Conservation (phyloP, 64 coral and sea anemone genomes). For the Montipora sp. region DNA sequence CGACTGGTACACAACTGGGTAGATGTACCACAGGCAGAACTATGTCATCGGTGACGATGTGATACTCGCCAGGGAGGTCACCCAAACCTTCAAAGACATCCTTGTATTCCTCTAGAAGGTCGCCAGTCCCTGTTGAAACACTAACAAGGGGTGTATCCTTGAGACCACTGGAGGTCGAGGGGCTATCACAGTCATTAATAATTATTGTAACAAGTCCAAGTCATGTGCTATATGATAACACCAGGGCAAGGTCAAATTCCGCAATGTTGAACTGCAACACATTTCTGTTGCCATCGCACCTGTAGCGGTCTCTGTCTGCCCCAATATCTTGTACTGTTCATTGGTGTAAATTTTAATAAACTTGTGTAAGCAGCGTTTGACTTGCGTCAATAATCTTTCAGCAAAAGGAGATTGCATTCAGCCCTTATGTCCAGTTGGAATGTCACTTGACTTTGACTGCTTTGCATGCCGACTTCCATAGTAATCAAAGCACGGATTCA, state of each 20-base stretch:
- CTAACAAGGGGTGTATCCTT: conserved; percentile 11
- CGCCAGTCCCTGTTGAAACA: neutral
- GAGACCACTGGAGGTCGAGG: conserved; percentile 36
- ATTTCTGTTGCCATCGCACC: conserved; percentile 28
- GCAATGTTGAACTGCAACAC: conserved; percentile 51
- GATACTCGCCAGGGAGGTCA: conserved; percentile 40
- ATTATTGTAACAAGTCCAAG: conserved; percentile 51
- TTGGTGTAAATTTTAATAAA: conserved; percentile 52
- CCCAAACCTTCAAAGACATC: conserved; percentile 31
- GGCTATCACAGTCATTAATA: conserved; percentile 58
- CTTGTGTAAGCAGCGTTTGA: conserved; percentile 51
- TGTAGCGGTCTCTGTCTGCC: conserved; percentile 22
- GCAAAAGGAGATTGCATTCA: conserved; percentile 60
- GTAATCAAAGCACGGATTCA: neutral
- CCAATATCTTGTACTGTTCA: conserved; percentile 54
- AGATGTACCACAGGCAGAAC: conserved; percentile 61
- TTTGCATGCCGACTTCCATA: conserved; percentile 23
- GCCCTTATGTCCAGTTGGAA: conserved; percentile 57
- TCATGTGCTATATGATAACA: conserved; percentile 50
- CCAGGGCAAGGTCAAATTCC: conserved; percentile 56
- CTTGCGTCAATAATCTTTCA: conserved; percentile 60
- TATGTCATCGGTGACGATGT: conserved; percentile 42
- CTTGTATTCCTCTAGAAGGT: conserved; percentile 51
- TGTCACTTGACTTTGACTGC: conserved; percentile 17
- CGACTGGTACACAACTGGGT: conserved; percentile 59